Base-by-base conservation (phyloP, 1,140 invertebrate genomes). In the Trichonephila clavata region DNA sequence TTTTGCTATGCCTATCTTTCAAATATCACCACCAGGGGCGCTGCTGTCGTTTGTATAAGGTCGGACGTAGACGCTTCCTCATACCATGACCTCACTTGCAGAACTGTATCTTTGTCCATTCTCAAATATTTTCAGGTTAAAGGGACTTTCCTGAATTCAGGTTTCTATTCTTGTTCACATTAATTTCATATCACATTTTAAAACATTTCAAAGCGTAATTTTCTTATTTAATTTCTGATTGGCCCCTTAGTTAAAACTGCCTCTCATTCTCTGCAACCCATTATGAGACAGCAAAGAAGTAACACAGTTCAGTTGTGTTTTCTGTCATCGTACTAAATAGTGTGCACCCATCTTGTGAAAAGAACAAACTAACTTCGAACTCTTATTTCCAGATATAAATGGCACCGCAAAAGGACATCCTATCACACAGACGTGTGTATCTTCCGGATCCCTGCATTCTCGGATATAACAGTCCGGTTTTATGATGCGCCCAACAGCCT, bases 371-470 rank as follows among this genome's bases (percentile, higher is more conserved):
- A 77, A 39, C 71, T 77, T 27, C 71, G 14, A 77, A 39, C 71
- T 77, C 32, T 77, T 77, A 39, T 77, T 77, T 32, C 71, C 71
- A 77, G 71, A 77, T 39, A 50, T 50, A 77, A 18, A 77, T 77
- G 71, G 32, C 32, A 77, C 27, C 24, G 71, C 71, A 77, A 77
- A 39, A 77, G 16, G 71, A 77, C 68, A 77, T 32, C 24, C 27
- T 27, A 77, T 39, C 71, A 14, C 14, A 18, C 68, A 5, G 27
- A 27, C 27, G 71, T 32, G 32, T 39, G 71, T 77, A 32, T 77
- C 71, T 39, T 77, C 71, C 71, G 71, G 27, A 32, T 39, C 71
- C 18, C 0, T 20, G 71, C 71, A 77, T 6, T 77, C 16, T 14
- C 71, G 71, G 71, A 77, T 77, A 39, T 77, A 77, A 77, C 32